Evolutionary conservation across 2,113 vertebrate genomes (phyloP).

Genomic region (Leucopsar rothschildi): DNA sequence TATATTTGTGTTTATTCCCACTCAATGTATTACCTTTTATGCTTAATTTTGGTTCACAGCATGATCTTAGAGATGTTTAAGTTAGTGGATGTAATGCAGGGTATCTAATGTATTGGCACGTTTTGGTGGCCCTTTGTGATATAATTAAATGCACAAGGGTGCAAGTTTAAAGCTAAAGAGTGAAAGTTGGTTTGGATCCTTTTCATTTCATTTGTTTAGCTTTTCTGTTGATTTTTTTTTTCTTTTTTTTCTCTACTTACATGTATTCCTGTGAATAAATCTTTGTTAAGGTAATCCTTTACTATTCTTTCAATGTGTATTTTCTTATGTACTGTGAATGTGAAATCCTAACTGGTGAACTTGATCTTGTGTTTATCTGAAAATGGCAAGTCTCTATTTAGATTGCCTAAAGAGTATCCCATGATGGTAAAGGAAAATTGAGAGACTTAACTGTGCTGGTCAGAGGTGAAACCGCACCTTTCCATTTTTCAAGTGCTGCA

Average conservation of each 20-base stretch:
- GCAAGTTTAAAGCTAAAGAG: constrained; percentile 76
- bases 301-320: constrained; percentile 83
- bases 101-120: constrained; percentile 86
- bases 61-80: constrained; percentile 87
- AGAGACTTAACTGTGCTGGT: constrained; percentile 86
- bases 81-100: constrained; percentile 84
- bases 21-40: constrained; percentile 71
- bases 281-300: constrained; percentile 84
- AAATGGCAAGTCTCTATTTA: constrained; percentile 81
- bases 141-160: constrained; percentile 74
- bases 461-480: constrained; percentile 80
- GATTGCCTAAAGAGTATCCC: constrained; percentile 90
- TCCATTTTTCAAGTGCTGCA: constrained; percentile 81
- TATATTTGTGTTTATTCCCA: constrained; percentile 82
- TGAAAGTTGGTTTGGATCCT: constrained; percentile 81
- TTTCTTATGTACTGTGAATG: constrained; percentile 92
- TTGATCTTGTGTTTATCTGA: constrained; percentile 79
- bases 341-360: constrained; percentile 85
- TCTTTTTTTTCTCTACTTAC: constrained; percentile 76
- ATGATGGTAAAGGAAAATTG: constrained; percentile 84
- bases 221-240: constrained; percentile 70
- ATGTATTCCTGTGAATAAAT: constrained; percentile 86
- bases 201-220: constrained; percentile 82
- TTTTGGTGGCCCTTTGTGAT: constrained; percentile 93
- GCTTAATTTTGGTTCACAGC: constrained; percentile 82